These are phyloP conservation scores for Oostethus manadensis DNA, from an alignment of 2,113 vertebrate species.

Conservation along the genomic window DNA sequence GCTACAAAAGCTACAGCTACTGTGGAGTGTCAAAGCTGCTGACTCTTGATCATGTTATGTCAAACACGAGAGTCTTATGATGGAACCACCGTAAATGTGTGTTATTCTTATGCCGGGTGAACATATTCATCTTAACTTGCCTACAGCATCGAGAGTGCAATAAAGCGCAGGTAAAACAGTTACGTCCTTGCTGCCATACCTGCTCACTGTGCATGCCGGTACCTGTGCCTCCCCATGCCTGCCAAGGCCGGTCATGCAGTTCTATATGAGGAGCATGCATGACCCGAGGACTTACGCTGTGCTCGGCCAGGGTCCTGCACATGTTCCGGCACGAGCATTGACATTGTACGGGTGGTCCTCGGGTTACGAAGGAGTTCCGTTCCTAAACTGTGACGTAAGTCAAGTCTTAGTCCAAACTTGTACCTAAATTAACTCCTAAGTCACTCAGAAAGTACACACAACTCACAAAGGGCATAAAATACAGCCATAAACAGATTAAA, in stretches of 20 bases:
- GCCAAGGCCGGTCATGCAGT: constrained; percentile 55
- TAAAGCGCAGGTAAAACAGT: constrained; percentile 45
- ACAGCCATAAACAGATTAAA: no score
- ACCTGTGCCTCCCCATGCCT: constrained; percentile 53
- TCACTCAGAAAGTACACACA: no score
- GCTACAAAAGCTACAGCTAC: constrained; percentile 30
- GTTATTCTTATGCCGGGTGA: constrained; percentile 27
- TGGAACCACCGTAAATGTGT: constrained; percentile 14
- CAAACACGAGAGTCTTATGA: constrained; percentile 25
- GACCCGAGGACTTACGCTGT: constrained; percentile 49
- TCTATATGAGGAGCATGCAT: constrained; percentile 39
- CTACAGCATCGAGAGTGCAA: constrained; percentile 24
- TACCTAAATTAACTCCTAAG: no score
- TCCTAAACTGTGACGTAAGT: no score
- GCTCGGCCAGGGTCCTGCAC: constrained; percentile 26
- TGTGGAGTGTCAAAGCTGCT: constrained; percentile 35
- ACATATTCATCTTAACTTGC: constrained; percentile 41
- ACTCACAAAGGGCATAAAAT: no score
- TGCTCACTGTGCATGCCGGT: constrained; percentile 40
- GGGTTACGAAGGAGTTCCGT: no score
- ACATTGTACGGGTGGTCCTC: not conserved
- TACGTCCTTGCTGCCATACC: constrained; percentile 44
- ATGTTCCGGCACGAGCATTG: constrained; percentile 13
- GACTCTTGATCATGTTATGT: constrained; percentile 47
- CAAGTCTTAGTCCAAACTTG: no score